Evolutionary conservation across 2,888 invertebrate species (phyloP), one percentile per base, ranked within the genome.

Genomic region (Pecten maximus): DNA sequence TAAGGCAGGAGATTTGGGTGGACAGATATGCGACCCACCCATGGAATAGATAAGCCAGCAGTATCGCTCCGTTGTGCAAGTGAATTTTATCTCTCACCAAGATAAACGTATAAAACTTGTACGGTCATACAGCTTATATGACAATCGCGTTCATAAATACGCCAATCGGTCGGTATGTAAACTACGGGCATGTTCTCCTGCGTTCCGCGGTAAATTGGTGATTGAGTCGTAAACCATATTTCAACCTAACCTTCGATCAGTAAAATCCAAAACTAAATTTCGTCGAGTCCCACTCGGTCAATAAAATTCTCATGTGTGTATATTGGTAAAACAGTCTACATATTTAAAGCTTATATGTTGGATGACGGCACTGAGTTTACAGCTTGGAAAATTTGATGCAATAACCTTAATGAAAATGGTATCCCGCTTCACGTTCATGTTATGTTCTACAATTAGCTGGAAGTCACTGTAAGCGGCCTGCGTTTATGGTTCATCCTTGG

Each of bases 1-100:
- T 90, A 90, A 91, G 87, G n/a, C 86, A 19, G 39, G 91, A 91
- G 90, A 91, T 88, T 54, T 60, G 86, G 90, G 90, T 90, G 91
- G 91, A 91, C 91, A 91, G 90, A 88, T 88, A 90, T 89, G 88
- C 86, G 90, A 88, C 90, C 91, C 90, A 89, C 91, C 91, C 91
- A 90, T 90, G 89, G 89, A 89, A 89, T 44, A 89, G 91, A 91
- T 91, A 91, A 91, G 88, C 40, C 39, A 40, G 39, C 44, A 54
- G 40, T 90, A 88, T 87, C 90, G 87, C 87, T 48, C 88, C 90
- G 90, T 90, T 88, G 90, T 86, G 90, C 90, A 91, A 89, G 90
- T 90, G 74, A 87, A 88, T 60, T 88, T 91, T 91, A 91, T 91
- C 91, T 87, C 74, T 40, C 87, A 74, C 60, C 86, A 60, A 89